Conservation (phyloP, 2,113 vertebrate species). For the Nannospalax galili region DNA sequence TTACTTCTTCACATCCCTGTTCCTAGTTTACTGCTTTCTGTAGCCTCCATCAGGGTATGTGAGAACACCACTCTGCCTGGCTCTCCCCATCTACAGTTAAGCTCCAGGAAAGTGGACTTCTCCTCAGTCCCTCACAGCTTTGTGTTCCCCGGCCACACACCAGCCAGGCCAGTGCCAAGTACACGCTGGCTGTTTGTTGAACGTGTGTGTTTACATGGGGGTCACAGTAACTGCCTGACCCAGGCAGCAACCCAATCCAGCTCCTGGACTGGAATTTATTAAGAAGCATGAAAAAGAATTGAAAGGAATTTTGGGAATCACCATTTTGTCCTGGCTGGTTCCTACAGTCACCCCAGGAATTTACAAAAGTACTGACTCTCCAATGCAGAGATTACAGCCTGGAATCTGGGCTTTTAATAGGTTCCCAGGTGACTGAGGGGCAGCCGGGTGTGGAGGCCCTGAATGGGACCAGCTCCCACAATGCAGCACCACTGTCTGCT, state of each 20-base stretch:
- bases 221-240: neutral
- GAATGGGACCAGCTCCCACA: rapidly evolving
- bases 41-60: rapidly evolving
- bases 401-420: no score
- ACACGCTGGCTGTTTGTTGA: rapidly evolving
- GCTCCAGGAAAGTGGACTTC: no score
- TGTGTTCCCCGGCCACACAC: neutral
- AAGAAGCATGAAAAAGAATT: neutral
- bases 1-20: neutral
- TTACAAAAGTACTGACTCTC: neutral
- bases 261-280: neutral
- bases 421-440: neutral
- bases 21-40: neutral
- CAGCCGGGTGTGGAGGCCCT: no score
- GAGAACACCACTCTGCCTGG: neutral
- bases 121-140: rapidly evolving
- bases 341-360: neutral
- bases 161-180: neutral
- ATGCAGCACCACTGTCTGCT: rapidly evolving
- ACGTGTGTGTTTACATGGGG: rapidly evolving
- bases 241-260: neutral
- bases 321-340: neutral
- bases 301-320: neutral
- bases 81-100: neutral
- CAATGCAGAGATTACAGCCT: neutral